Evolutionary conservation across 2,113 vertebrate species (phyloP).

Genomic region (Seriola dumerili): DNA sequence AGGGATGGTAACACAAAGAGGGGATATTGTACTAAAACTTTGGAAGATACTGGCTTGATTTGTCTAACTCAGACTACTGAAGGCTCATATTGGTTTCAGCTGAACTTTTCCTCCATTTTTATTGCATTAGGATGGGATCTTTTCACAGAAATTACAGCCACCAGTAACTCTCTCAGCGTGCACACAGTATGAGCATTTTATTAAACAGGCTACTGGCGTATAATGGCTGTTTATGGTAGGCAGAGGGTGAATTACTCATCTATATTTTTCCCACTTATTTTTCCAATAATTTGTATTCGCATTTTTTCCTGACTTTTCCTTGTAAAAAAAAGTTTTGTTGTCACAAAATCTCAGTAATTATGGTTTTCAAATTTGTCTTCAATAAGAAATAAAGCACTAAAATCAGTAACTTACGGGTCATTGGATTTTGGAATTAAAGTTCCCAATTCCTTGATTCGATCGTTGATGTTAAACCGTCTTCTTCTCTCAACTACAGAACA

Average conservation of each 20-base stretch:
- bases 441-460: slow-evolving; percentile 88
- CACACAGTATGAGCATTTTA: not conserved
- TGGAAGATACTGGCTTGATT: not conserved
- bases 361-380: not conserved
- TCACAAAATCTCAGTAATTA: not conserved
- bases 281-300: not conserved
- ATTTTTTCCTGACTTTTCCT: not conserved
- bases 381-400: not conserved
- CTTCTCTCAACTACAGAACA: slow-evolving; percentile 84
- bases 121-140: not conserved
- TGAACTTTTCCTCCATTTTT: slow-evolving; percentile 17
- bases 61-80: not conserved
- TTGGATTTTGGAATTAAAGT: slow-evolving; percentile 88
- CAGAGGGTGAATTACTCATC: not conserved
- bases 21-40: not conserved
- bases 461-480: slow-evolving; percentile 88
- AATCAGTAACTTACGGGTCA: slow-evolving; percentile 82
- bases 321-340: too few relatives aligned
- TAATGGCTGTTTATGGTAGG: not conserved
- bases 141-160: not conserved
- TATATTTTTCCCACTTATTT: not conserved
- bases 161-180: not conserved
- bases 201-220: too few relatives aligned
- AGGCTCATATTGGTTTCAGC: slow-evolving; percentile 10
- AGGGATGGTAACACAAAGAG: slow-evolving; percentile 7